A percentile compares a stretch with the other conserved stretches of the same genome.
Conservation (phyloP, 92 coral and sea anemone genomes). For the Palythoa grandis region DNA sequence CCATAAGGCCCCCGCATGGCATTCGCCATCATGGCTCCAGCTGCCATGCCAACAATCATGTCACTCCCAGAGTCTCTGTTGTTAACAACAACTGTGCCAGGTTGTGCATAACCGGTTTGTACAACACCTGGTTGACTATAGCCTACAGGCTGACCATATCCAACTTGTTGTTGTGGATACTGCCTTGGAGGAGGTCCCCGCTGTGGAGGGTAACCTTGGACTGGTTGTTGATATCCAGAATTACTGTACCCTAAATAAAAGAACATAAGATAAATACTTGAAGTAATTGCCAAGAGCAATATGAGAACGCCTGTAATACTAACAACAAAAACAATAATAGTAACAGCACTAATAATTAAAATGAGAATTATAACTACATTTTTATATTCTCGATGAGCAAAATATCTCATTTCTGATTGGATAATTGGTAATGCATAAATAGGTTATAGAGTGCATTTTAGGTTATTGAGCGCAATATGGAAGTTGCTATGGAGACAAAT, state of each 20-base stretch:
- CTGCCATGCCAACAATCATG: constrained; percentile 96
- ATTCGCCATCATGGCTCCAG: constrained; percentile 95
- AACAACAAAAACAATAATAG: too few species aligned
- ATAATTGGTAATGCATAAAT: too few species aligned
- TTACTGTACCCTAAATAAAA: not conserved
- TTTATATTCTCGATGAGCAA: too few species aligned
- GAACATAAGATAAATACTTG: not conserved
- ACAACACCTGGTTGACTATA: constrained; percentile 63
- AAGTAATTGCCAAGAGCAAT: too few species aligned
- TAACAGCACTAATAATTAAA: too few species aligned
- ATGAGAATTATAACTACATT: too few species aligned
- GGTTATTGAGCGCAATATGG: too few species aligned
- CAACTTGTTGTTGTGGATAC: constrained; percentile 66
- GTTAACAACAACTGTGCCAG: constrained; percentile 84
- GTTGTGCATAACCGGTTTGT: constrained; percentile 68
- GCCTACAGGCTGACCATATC: constrained; percentile 56
- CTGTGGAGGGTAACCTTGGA: constrained; percentile 53
- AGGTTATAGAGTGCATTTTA: too few species aligned
- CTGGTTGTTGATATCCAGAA: constrained; percentile 12
- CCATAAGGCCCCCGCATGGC: constrained; percentile 83
- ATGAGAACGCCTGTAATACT: too few species aligned
- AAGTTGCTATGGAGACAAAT: too few species aligned
- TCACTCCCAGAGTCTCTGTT: constrained; percentile 80
- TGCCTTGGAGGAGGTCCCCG: constrained; percentile 65
- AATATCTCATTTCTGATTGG: too few species aligned